Percentiles rank a stretch among this genome's conserved stretches.
These are phyloP conservation scores for Lamproptera curius DNA, from an alignment of 2,888 invertebrate genomes.

Conservation along the genomic window DNA sequence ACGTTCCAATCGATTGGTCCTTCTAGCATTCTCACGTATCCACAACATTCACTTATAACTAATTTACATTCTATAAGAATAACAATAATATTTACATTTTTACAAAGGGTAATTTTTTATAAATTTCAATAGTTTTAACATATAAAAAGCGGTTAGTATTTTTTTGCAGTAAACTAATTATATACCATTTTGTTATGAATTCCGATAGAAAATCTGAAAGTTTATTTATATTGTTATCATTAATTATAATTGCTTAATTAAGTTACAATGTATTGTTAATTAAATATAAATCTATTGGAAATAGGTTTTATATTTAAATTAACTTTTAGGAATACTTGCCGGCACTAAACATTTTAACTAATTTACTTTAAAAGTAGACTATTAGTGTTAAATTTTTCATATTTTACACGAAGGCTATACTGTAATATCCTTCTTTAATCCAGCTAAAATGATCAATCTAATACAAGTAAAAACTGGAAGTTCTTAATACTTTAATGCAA, in stretches of 20 bases:
- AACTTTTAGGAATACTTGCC: no score
- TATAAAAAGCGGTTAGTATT: conserved; percentile 11
- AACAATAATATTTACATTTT: conserved; percentile 30
- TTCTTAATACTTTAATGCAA: conserved; percentile 33
- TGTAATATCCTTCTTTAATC: conserved; percentile 18
- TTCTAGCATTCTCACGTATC: conserved; percentile 7
- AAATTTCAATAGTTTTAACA: conserved; percentile 14
- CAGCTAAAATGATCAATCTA: conserved; percentile 32
- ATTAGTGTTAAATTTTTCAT: neutral
- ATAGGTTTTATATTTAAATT: no score
- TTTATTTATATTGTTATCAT: conserved; percentile 13
- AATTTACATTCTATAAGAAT: conserved; percentile 17
- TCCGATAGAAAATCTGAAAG: conserved; percentile 5
- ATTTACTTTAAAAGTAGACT: neutral
- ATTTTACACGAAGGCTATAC: neutral
- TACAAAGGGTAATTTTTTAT: conserved; percentile 23
- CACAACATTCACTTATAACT: conserved; percentile 9
- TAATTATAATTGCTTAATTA: neutral
- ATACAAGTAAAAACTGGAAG: conserved; percentile 28
- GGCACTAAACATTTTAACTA: neutral
- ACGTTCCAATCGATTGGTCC: conserved; percentile 15
- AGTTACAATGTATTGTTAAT: neutral
- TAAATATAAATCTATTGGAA: neutral
- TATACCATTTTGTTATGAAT: neutral
- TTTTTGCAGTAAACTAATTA: conserved; percentile 1